Evolutionary conservation across 2,888 invertebrate species (phyloP).

Genomic region (Platynereis dumerilii): DNA sequence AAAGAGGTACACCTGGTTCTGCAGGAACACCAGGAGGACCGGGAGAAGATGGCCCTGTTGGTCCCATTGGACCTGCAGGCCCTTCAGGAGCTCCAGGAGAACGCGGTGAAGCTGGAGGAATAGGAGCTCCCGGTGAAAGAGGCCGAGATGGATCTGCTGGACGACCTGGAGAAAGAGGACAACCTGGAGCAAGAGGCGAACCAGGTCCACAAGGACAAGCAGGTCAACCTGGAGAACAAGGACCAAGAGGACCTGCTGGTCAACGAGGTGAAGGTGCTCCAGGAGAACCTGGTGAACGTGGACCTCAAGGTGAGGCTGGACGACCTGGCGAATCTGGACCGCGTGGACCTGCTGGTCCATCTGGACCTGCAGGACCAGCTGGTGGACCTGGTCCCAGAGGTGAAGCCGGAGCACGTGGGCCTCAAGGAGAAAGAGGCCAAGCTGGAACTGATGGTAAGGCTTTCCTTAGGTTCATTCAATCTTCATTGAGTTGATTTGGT

Average conservation of each 20-base stretch:
- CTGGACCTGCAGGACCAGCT: conserved; percentile 24
- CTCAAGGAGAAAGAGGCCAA: conserved; percentile 21
- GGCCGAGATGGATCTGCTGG: conserved; percentile 30
- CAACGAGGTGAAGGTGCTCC: conserved; percentile 13
- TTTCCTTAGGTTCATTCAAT: too few relatives aligned
- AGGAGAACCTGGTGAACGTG: conserved; percentile 17
- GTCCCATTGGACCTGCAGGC: conserved; percentile 26
- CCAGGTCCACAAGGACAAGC: conserved; percentile 22
- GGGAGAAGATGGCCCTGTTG: conserved; percentile 16
- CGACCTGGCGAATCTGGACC: conserved; percentile 26
- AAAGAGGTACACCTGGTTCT: conserved; percentile 23
- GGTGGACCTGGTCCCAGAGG: conserved; percentile 29
- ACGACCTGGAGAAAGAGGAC: conserved; percentile 27
- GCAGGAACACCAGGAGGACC: conserved; percentile 13
- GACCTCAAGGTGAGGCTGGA: conserved; percentile 24
- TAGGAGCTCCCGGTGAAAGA: conserved; percentile 24
- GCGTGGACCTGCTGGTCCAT: conserved; percentile 27
- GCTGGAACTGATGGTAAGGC: conserved; percentile 14
- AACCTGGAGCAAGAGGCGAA: conserved; percentile 7
- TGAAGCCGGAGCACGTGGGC: conserved; percentile 11
- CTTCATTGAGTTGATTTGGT: too few relatives aligned
- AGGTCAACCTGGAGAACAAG: conserved; percentile 22
- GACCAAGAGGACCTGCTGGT: conserved; percentile 20
- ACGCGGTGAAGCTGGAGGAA: conserved; percentile 22
- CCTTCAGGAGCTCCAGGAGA: conserved; percentile 28